Evolutionary conservation across 2,888 invertebrate genomes (phyloP).

Genomic region (Sarcophaga carnaria): DNA sequence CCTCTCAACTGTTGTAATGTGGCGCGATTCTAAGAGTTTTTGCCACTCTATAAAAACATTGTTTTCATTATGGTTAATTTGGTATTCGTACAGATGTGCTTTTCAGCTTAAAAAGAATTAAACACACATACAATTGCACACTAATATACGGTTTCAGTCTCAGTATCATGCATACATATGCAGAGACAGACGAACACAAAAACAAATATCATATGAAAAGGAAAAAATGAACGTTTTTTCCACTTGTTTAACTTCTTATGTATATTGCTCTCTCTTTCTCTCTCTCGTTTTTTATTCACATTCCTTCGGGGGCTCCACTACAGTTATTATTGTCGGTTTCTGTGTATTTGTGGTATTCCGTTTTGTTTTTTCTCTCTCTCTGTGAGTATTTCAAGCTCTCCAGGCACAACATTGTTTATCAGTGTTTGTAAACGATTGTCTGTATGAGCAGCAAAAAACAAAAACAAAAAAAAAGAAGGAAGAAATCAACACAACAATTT

Average conservation of each 20-base stretch:
- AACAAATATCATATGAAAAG: constrained; percentile 11
- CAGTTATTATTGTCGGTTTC: constrained; percentile 13
- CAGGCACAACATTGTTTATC: constrained; percentile 41
- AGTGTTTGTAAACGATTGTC: constrained; percentile 11
- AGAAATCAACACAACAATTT: constrained; percentile 52
- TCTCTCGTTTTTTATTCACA: neutral
- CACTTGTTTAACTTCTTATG: constrained; percentile 67
- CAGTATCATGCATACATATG: neutral
- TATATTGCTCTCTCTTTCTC: constrained; percentile 23
- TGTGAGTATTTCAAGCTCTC: constrained; percentile 45
- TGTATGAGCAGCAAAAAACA: constrained; percentile 18
- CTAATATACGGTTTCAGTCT: too few relatives aligned
- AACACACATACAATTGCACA: constrained; percentile 20
- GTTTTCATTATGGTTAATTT: constrained; percentile 70
- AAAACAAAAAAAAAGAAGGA: neutral
- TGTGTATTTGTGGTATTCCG: constrained; percentile 17
- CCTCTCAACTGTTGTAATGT: constrained; percentile 11
- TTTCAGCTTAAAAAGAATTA: constrained; percentile 64
- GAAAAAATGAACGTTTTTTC: constrained; percentile 59
- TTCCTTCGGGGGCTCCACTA: neutral
- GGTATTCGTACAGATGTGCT: constrained; percentile 69
- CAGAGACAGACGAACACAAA: constrained; percentile 17
- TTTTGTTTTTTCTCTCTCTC: neutral
- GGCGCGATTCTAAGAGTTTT: constrained; percentile 35
- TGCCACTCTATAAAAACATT: constrained; percentile 67